Evolutionary conservation across 2,113 vertebrate genomes (phyloP), one percentile per base, ranked within the genome.

Genomic region (Hippotragus niger): DNA sequence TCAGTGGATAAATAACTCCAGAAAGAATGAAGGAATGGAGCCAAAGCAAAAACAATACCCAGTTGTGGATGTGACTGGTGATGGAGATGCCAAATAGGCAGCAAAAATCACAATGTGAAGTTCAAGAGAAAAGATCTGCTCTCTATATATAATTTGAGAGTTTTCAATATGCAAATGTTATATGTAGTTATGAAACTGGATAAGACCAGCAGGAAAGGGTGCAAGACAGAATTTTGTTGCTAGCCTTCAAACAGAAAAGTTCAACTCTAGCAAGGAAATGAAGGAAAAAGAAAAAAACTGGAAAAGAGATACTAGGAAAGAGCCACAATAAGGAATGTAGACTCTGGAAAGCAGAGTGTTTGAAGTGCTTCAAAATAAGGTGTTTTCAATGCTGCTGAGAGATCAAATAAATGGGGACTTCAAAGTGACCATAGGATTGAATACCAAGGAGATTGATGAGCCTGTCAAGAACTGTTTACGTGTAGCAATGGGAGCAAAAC

Each of bases 221-320:
- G 3, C 8, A 80, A 67, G 71, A 74, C 8, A 74, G 13, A 71
- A 89, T 89, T 74, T 88, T n/a, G n/a, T 74, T 55, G 15, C 64
- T 89, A 89, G 67, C 29, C n/a, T 60, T 80, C 21, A 67, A 89
- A 31, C 4, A 29, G 40, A 64, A 58, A 43, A 23, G 5, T 25
- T 62, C 52, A 19, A 60, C 52, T 53, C 2, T 19, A 55, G 8
- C 1, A 31, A 85, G 11, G 29, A 90, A 83, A 53, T 36, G 4
- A 53, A 13, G 6, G 0, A 14, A 7, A 33, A 9, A 1, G 6
- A 17, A n/a, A 19, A 10, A 25, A 40, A 2, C 27, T 55, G 15
- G 23, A 45, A 55, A 58, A 55, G 33, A 36, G 52, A 90, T 27
- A 67, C 21, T 57, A 67, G 16, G 12, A 14, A 25, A 76, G 45